Conservation (phyloP, 2,113 vertebrate genomes). For the Sminthopsis crassicaudata region DNA sequence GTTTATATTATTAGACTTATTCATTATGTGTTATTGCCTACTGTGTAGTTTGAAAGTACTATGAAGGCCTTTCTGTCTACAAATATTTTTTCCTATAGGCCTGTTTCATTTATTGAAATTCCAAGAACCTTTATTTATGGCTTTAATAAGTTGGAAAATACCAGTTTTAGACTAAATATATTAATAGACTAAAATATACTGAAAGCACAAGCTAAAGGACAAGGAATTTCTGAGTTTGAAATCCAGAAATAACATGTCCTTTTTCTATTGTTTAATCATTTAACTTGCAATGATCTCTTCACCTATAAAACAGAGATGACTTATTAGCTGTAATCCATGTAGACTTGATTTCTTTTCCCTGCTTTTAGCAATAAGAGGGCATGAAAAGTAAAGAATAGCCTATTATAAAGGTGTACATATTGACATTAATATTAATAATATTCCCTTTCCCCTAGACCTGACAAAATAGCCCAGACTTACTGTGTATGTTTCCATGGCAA, state of each 20-base stretch:
- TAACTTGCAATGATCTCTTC: not conserved
- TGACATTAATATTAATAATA: accelerated
- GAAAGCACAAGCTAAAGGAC: not conserved
- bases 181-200: not conserved
- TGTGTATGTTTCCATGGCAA: slow-evolving; percentile 84
- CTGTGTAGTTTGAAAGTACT: no score
- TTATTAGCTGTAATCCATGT: not conserved
- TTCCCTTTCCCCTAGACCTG: not conserved
- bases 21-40: no score
- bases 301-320: not conserved
- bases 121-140: not conserved
- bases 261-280: slow-evolving; percentile 19
- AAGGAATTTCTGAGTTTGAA: slow-evolving; percentile 9
- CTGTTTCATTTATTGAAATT: not conserved
- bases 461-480: slow-evolving; percentile 81
- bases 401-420: accelerated
- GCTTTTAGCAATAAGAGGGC: not conserved
- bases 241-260: not conserved
- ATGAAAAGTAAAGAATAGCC: not conserved
- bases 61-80: no score
- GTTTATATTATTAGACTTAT: no score
- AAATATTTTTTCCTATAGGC: not conserved
- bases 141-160: not conserved
- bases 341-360: not conserved
- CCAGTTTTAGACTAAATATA: no score